Evolutionary conservation across 2,113 vertebrate species (phyloP).

Genomic region (Plotosus lineatus): DNA sequence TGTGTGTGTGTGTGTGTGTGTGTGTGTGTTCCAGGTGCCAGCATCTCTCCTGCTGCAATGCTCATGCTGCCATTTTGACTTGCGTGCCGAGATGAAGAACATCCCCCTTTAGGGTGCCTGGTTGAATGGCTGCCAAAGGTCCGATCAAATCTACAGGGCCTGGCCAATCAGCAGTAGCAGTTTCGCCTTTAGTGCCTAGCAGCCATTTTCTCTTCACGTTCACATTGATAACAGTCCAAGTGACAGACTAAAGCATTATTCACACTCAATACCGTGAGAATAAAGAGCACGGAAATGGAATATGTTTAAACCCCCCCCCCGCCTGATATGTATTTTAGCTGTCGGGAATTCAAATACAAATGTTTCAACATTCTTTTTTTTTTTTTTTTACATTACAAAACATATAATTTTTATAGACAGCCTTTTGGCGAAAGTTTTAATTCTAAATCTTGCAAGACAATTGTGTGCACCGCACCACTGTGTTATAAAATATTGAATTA

Average conservation of each 20-base stretch:
- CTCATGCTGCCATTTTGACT: conserved; percentile 38
- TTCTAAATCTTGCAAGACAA: not conserved
- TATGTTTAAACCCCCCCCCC: not conserved
- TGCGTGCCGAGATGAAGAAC: conserved; percentile 7
- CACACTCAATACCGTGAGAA: not conserved
- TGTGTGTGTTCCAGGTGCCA: conserved; percentile 43
- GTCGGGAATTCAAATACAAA: not conserved
- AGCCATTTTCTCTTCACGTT: conserved; percentile 5
- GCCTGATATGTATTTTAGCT: not conserved
- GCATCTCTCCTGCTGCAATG: conserved; percentile 6
- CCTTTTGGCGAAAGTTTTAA: too few relatives aligned
- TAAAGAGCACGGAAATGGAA: not conserved
- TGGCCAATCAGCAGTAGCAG: not conserved
- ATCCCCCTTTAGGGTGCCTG: conserved; percentile 6
- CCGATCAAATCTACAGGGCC: not conserved
- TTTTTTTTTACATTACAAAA: too few relatives aligned
- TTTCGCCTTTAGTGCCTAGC: not conserved
- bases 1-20: conserved; percentile 35
- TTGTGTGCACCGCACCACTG: not conserved
- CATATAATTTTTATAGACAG: too few relatives aligned
- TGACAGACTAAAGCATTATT: not conserved
- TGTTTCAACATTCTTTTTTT: not conserved
- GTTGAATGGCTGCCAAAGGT: not conserved
- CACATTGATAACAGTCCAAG: not conserved
- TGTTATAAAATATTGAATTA: not conserved